Evolutionary conservation across 2,113 vertebrate genomes (phyloP).

Genomic region (Herpailurus yagouaroundi): DNA sequence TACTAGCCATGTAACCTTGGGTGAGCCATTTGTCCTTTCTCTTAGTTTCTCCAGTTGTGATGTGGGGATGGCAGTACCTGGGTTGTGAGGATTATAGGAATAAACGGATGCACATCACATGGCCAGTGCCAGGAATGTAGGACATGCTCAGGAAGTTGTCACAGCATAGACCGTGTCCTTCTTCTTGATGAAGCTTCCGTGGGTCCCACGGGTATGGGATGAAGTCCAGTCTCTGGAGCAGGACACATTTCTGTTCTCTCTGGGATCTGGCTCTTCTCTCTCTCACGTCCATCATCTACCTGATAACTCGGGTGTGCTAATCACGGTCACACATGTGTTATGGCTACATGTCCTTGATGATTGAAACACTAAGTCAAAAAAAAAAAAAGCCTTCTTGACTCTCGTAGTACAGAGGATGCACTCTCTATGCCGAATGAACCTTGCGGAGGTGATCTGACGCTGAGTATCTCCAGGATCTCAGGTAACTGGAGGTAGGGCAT

Average conservation of each 20-base stretch:
- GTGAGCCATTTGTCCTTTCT: not conserved
- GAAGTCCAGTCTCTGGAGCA: not conserved
- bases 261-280: not conserved
- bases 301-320: not conserved
- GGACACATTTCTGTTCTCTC: not conserved
- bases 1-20: not conserved
- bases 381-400: not conserved
- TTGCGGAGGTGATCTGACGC: not conserved
- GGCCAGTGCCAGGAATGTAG: not conserved
- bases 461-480: not conserved
- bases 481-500: not conserved
- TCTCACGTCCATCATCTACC: not conserved
- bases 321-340: not conserved
- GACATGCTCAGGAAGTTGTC: not conserved
- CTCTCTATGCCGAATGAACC: not conserved
- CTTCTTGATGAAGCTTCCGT: not conserved
- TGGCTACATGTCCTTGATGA: not conserved
- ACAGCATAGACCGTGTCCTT: accelerated
- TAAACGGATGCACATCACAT: accelerated
- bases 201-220: not conserved
- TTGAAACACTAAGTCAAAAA: not conserved
- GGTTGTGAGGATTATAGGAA: not conserved
- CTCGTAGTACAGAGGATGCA: not conserved
- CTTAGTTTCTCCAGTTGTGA: not conserved
- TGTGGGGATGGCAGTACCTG: not conserved